A percentile compares a stretch with the other conserved stretches of the same genome.
Evolutionary conservation across 2,888 invertebrate genomes (phyloP).

Genomic region (Bhutanitis thaidina): DNA sequence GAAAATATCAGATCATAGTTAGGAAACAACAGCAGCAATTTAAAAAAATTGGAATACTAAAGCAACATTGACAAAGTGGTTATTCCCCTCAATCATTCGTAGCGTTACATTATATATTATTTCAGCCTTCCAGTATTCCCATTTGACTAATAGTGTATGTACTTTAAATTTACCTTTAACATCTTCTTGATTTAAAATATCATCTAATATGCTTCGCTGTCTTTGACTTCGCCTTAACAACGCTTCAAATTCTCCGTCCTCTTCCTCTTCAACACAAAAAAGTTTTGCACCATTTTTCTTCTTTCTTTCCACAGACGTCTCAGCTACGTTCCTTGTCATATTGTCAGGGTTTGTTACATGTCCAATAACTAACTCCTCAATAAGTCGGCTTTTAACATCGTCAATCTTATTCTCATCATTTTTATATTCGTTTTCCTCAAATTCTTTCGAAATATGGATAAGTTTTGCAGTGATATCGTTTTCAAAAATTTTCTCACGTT

Average conservation of each 20-base stretch:
- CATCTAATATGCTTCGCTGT: slow-evolving; percentile 85
- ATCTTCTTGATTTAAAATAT: slow-evolving; percentile 82
- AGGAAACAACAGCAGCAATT: slow-evolving; percentile 42
- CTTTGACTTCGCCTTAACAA: slow-evolving; percentile 82
- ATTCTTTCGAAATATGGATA: slow-evolving; percentile 68
- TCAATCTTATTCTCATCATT: slow-evolving; percentile 51
- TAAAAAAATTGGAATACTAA: slow-evolving; percentile 34
- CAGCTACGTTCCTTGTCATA: slow-evolving; percentile 63
- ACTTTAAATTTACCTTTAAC: slow-evolving; percentile 74
- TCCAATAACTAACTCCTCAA: slow-evolving; percentile 65
- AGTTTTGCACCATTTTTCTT: slow-evolving; percentile 47
- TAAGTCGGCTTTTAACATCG: slow-evolving; percentile 62
- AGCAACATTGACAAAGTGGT: slow-evolving; percentile 50
- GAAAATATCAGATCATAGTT: slow-evolving; percentile 46
- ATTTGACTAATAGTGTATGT: slow-evolving; percentile 50
- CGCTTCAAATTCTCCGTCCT: slow-evolving; percentile 82
- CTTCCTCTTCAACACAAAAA: slow-evolving; percentile 69
- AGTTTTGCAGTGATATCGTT: slow-evolving; percentile 72
- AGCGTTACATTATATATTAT: slow-evolving; percentile 59
- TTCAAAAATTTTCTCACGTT: slow-evolving; percentile 65
- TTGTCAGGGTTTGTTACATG: slow-evolving; percentile 54
- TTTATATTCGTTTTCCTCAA: slow-evolving; percentile 59
- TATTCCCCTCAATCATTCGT: slow-evolving; percentile 48
- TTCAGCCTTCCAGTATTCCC: slow-evolving; percentile 53
- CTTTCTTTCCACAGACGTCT: slow-evolving; percentile 60